phyloP scores from a whole-genome alignment of 2,113 vertebrate species.

The Apistogramma diplotaenia region DNA sequence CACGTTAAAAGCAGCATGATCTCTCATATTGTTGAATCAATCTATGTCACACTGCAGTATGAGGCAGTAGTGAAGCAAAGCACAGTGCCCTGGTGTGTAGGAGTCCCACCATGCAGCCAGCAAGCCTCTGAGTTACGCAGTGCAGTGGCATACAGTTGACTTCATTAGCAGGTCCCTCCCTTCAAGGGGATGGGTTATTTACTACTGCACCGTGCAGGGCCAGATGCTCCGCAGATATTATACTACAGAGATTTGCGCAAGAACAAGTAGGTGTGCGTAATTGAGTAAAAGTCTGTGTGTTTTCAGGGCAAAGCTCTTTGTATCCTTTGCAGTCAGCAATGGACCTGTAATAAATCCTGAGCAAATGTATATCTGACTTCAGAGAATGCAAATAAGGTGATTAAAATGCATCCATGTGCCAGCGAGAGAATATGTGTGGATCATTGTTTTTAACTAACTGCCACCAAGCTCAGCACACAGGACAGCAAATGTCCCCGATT shows the following conservation, averaged over 20 bases:
- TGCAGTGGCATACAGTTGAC: conserved; percentile 68
- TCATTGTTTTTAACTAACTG: neutral
- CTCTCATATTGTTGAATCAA: conserved; percentile 43
- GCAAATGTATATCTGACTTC: neutral
- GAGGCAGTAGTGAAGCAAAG: conserved; percentile 33
- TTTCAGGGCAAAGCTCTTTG: neutral
- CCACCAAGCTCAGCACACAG: neutral
- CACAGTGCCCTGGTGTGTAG: conserved; percentile 40
- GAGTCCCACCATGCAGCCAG: conserved; percentile 41
- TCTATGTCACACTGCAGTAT: conserved; percentile 47
- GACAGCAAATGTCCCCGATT: neutral
- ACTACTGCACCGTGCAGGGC: conserved; percentile 47
- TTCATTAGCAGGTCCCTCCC: conserved; percentile 69
- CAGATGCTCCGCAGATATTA: conserved; percentile 53
- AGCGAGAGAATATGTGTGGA: neutral
- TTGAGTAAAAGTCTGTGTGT: conserved; percentile 1
- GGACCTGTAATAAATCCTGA: neutral
- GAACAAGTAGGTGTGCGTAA: conserved; percentile 24
- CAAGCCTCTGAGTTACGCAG: conserved; percentile 63
- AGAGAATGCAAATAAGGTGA: conserved; percentile 5
- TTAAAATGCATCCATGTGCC: neutral
- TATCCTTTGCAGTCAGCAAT: conserved; percentile 10
- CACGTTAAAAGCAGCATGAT: conserved; percentile 44
- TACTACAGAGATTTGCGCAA: conserved; percentile 11
- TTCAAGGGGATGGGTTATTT: conserved; percentile 52